Percentiles rank a stretch among this genome's conserved stretches.
Conservation (phyloP, 2,888 invertebrate species). For the Amphipoea oculea region DNA sequence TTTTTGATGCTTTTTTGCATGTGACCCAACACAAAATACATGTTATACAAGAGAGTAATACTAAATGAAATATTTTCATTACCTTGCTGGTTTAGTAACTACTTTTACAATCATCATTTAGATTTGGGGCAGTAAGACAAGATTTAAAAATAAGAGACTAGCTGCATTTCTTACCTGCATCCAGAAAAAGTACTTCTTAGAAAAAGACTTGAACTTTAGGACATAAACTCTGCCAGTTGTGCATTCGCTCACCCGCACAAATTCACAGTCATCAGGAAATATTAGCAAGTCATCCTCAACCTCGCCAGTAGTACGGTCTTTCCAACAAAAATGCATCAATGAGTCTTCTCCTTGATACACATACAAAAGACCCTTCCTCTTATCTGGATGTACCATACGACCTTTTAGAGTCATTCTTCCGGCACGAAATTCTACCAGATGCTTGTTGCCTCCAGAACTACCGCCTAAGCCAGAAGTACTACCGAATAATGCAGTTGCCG, state of each 20-base stretch:
- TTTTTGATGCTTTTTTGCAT: background rate
- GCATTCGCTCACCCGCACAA: slow-evolving; percentile 98
- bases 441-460: slow-evolving; percentile 95
- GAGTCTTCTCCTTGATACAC: slow-evolving; percentile 99
- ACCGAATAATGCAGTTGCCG: slow-evolving; percentile 94
- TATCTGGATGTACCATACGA: slow-evolving; percentile 98
- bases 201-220: slow-evolving; percentile 98
- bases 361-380: slow-evolving; percentile 98
- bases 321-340: slow-evolving; percentile 99
- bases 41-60: background rate
- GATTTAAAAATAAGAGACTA: background rate
- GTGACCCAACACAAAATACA: background rate
- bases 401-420: slow-evolving; percentile 99
- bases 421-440: slow-evolving; percentile 98
- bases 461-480: slow-evolving; percentile 94
- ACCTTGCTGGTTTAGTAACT: background rate
- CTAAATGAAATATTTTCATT: slow-evolving; percentile 1
- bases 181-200: slow-evolving; percentile 99
- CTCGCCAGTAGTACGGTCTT: slow-evolving; percentile 97
- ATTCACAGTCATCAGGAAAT: slow-evolving; percentile 99
- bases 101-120: background rate
- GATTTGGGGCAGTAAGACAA: background rate
- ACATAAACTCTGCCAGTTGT: slow-evolving; percentile 99
- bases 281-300: slow-evolving; percentile 99
- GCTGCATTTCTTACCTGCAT: slow-evolving; percentile 93